Conservation (phyloP, 2,113 vertebrate species). For the Microcebus murinus region DNA sequence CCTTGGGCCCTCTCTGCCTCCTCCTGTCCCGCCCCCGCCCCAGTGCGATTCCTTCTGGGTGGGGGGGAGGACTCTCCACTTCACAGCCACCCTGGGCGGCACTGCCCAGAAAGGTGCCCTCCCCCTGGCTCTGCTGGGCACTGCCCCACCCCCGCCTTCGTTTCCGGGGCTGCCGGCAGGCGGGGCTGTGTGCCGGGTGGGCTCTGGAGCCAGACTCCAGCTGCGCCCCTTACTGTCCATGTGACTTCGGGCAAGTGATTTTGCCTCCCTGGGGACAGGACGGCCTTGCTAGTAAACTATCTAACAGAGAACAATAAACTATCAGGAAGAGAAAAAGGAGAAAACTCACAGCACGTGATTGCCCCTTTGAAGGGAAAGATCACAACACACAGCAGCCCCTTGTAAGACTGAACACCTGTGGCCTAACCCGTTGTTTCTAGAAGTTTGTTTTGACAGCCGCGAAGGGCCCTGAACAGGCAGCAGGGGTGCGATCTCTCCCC, state of each 20-base stretch:
- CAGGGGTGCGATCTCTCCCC: no score
- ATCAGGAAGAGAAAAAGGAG: no score
- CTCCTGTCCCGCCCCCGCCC: neutral
- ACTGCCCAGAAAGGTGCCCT: neutral
- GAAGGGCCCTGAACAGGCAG: no score
- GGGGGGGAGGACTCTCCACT: fast-evolving
- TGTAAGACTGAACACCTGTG: no score
- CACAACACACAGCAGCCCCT: no score
- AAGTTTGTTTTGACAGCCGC: no score
- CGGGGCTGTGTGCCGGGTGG: fast-evolving
- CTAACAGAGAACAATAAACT: no score
- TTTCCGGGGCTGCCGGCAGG: neutral
- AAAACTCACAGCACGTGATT: no score
- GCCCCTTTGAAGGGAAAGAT: no score
- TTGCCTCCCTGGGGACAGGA: neutral
- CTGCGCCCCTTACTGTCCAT: neutral
- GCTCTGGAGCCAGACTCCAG: neutral
- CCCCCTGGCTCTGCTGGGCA: neutral
- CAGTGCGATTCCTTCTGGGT: fast-evolving
- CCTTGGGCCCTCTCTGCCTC: neutral
- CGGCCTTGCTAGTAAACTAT: no score
- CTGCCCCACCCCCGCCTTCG: neutral
- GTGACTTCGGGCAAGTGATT: neutral
- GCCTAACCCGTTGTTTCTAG: no score
- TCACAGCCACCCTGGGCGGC: fast-evolving